Base-by-base conservation (phyloP, 1,140 invertebrate species). In the Tetragonula clypearis region DNA sequence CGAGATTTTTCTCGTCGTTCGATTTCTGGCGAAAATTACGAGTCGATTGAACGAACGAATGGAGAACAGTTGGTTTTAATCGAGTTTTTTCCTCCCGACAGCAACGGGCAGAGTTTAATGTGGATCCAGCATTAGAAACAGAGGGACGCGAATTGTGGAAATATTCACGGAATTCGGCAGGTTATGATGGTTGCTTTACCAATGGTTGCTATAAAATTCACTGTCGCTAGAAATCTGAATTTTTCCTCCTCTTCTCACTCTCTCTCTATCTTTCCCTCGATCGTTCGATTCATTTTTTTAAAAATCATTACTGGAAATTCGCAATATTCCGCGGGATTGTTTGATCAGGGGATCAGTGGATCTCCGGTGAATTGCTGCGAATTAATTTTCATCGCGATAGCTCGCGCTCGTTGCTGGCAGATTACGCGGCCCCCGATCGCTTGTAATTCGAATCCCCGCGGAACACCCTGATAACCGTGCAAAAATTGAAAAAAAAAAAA, bases 311-410 rank as follows among this genome's bases (percentile, higher is more conserved):
- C 62, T 84, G 35, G 82, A 84, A 84, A 71, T 35, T 79, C 68
- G 55, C 82, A 72, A 79, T 84, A 84, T 84, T 79, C 68, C 76
- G 56, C 35, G 41, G 55, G 56, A 55, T 72, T 84, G 82, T 84
- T 84, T 84, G 82, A 84, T 84, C 82, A 72, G 82, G 15, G 76
- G 81, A 83, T 83, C 81, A 56, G 74, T n/a, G 81, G 41, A 83
- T 83, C 81, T 68, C 73, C 49, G 81, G 65, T 78, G 82, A 84
- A 84, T 79, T 79, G 76, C 82, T 49, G 76, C 49, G 82, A 84
- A 84, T 84, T 84, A 84, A 84, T 84, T 84, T 84, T 84, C 76
- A 84, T 84, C 82, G 76, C 56, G 82, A 84, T 79, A 79, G 41
- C 73, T 66, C 30, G 73, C 35, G 65, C 65, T 62, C 82, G 74